Evolutionary conservation across 1,140 invertebrate genomes (phyloP), one percentile per base, ranked within the genome.

Genomic region (Formica exsecta): DNA sequence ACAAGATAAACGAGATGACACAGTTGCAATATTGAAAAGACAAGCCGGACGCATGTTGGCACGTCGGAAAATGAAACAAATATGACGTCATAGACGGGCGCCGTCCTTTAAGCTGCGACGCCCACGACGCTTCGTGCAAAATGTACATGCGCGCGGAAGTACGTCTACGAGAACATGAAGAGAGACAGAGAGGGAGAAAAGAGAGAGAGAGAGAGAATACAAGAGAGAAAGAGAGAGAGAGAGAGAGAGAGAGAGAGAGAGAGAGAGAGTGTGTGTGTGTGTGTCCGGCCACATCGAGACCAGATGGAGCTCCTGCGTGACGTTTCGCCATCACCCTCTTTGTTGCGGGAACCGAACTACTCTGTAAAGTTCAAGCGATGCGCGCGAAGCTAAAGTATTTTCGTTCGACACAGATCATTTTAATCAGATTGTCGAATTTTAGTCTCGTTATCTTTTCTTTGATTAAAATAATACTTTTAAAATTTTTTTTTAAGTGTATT

Each of bases 31-130:
- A 51, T 62, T 62, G 84, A 70, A 80, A 88, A 88, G 61, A 54
- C 68, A 62, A 85, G 65, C 75, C 83, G 90, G 86, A 92, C 87
- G 64, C 22, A 7, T 54, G 38, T 54, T 79, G 68, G 75, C 41
- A 44, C 87, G 87, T 70, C 75, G 22, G 36, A 85, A 51, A 51
- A 66, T 75, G 32, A 84, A 76, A 61, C 54, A 87, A 68, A 68
- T 32, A 85, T 64, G 51, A 74, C 86, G 80, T 85, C 87, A 85
- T 66, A 87, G 87, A 90, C 91, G 90, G 89, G 91, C 89, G 92
- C 90, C 91, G 91, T 92, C 92, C 86, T 91, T 89, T 91, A 89
- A 92, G 91, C 89, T 87, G 79, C 88, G 91, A 90, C 93, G 92
- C 91, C 92, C 91, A 91, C 90, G 86, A 91, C 90, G 86, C 79